Evolutionary conservation across 2,888 invertebrate genomes (phyloP).

Genomic region (Lasioglossum villosulum): DNA sequence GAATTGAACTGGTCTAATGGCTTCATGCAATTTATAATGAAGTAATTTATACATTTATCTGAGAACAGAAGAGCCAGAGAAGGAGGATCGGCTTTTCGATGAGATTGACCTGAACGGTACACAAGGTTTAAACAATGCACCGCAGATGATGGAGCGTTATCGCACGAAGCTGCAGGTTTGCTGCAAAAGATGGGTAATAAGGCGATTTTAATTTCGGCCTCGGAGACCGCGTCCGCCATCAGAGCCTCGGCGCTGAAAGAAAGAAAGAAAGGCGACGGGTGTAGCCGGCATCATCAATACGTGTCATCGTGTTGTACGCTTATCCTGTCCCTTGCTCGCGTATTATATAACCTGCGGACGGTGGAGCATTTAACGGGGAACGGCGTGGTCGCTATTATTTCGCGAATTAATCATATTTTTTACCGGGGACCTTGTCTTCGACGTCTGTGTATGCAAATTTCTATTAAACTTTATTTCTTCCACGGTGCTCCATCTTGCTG

Average conservation of each 20-base stretch:
- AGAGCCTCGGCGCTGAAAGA: conserved; percentile 3
- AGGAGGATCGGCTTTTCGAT: neutral
- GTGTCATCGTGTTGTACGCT: conserved; percentile 80
- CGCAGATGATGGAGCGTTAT: neutral
- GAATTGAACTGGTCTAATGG: too few species aligned
- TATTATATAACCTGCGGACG: conserved; percentile 50
- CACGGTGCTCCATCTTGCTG: neutral
- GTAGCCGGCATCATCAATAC: conserved; percentile 82
- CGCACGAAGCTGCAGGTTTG: neutral
- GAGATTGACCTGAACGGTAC: neutral
- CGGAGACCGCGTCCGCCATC: neutral
- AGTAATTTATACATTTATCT: neutral
- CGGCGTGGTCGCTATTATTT: conserved; percentile 51
- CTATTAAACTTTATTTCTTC: conserved; percentile 57
- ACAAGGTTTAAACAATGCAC: neutral
- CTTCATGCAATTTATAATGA: neutral
- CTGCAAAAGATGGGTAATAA: neutral
- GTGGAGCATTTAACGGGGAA: conserved; percentile 49
- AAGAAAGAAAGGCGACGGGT: conserved; percentile 78
- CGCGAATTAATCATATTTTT: conserved; percentile 60
- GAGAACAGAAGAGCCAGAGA: neutral
- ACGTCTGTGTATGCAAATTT: conserved; percentile 49
- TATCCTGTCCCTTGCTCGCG: conserved; percentile 45
- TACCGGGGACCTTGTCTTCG: neutral
- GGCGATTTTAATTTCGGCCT: neutral